A percentile compares a stretch with the other conserved stretches of the same genome.
phyloP scores from a whole-genome alignment of 2,888 invertebrate genomes.

The Chrysolina oricalcia region DNA sequence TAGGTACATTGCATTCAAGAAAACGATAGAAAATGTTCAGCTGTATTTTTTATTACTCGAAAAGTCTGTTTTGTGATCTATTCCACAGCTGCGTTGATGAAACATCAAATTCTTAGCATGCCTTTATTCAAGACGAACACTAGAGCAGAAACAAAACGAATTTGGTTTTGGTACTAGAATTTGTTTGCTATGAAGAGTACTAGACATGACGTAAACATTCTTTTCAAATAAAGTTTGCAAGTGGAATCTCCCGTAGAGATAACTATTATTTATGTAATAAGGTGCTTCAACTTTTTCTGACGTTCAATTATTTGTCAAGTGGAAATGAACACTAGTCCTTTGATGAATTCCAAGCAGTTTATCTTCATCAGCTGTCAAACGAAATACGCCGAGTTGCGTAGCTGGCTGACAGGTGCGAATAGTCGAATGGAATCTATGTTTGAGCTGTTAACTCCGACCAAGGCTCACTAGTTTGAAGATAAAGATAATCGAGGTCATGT shows the following conservation, averaged over 20 bases:
- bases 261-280: neutral
- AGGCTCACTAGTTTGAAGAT: neutral
- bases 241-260: neutral
- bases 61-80: too few species aligned
- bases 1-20: too few species aligned
- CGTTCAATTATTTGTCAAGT: conserved; percentile 18
- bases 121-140: too few species aligned
- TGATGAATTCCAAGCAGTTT: neutral
- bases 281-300: conserved; percentile 1
- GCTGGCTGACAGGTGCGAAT: conserved; percentile 14
- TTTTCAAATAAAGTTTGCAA: conserved; percentile 13
- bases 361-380: conserved; percentile 14
- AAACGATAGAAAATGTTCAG: too few species aligned
- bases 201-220: neutral
- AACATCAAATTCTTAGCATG: too few species aligned
- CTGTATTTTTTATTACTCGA: too few species aligned
- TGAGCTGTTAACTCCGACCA: neutral
- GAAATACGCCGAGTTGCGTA: conserved; percentile 4
- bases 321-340: conserved; percentile 11
- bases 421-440: neutral
- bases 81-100: too few species aligned
- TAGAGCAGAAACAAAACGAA: too few species aligned
- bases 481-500: neutral
- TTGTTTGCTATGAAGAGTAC: too few species aligned
- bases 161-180: too few species aligned